A percentile compares a stretch with the other conserved stretches of the same genome.
Conservation (phyloP, 2,113 vertebrate genomes). For the Myiozetetes cayanensis region DNA sequence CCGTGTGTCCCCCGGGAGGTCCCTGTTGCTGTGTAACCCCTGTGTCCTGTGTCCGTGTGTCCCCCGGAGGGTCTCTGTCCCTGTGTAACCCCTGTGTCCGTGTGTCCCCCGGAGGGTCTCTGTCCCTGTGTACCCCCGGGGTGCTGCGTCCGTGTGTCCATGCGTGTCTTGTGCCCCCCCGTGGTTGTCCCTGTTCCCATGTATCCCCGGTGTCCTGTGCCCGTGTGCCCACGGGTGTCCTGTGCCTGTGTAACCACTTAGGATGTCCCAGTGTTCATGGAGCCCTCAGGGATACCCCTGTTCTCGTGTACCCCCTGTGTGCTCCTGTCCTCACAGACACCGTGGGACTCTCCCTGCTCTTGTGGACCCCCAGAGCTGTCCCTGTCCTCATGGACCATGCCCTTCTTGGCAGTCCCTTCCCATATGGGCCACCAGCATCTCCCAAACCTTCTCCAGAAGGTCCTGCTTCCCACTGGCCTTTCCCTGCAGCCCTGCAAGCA, state of each 20-base stretch:
- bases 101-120: not conserved
- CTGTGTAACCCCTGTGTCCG: not conserved
- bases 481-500: not conserved
- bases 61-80: too few relatives aligned
- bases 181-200: too few relatives aligned
- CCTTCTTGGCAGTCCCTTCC: too few relatives aligned
- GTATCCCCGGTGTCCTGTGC: not conserved
- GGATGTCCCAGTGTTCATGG: not conserved
- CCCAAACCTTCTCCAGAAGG: not conserved
- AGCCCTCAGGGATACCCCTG: not conserved
- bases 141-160: not conserved
- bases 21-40: too few relatives aligned
- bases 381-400: not conserved
- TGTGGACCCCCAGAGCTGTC: not conserved
- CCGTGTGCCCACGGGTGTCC: not conserved
- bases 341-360: not conserved
- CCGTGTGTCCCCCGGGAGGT: not conserved
- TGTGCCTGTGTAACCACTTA: not conserved
- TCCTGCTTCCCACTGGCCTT: not conserved
- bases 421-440: accelerated
- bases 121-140: not conserved
- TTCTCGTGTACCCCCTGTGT: not conserved
- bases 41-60: not conserved
- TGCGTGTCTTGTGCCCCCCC: too few relatives aligned
- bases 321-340: not conserved